These are phyloP conservation scores for Pseudanteris insignis DNA, from an alignment of 2,888 invertebrate species.

Conservation along the genomic window DNA sequence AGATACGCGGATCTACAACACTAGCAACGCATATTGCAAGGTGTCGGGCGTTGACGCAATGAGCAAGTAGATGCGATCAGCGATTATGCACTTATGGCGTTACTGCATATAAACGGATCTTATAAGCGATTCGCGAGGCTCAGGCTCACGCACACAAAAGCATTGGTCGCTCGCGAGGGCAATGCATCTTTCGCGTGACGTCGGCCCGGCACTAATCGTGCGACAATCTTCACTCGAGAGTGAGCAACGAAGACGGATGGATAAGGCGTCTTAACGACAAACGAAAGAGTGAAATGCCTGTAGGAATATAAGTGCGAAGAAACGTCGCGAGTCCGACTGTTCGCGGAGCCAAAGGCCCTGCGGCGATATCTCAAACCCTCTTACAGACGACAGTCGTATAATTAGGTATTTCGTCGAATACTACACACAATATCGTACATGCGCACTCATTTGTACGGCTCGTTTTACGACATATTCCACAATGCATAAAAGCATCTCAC, in stretches of 20 bases:
- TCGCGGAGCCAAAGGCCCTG: slow-evolving; percentile 45
- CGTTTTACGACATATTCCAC: slow-evolving; percentile 41
- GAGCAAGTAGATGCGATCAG: slow-evolving; percentile 66
- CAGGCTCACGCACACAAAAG: slow-evolving; percentile 35
- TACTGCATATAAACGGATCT: slow-evolving; percentile 60
- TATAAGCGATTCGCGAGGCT: slow-evolving; percentile 47
- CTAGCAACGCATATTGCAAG: slow-evolving; percentile 55
- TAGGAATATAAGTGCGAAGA: slow-evolving; percentile 38
- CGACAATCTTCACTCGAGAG: slow-evolving; percentile 63
- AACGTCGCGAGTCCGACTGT: slow-evolving; percentile 51
- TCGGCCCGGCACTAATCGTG: slow-evolving; percentile 65
- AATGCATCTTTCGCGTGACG: slow-evolving; percentile 66
- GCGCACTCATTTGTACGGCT: slow-evolving; percentile 54
- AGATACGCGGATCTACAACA: slow-evolving; percentile 52
- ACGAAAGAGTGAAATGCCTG: slow-evolving; percentile 16
- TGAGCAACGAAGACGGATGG: slow-evolving; percentile 27
- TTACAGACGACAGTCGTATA: slow-evolving; percentile 65
- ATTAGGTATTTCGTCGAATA: slow-evolving; percentile 61
- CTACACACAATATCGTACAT: slow-evolving; percentile 54
- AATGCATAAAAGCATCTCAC: slow-evolving; percentile 33
- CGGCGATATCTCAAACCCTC: slow-evolving; percentile 52
- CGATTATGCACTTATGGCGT: slow-evolving; percentile 66
- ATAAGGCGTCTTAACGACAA: slow-evolving; percentile 11
- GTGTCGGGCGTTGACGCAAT: slow-evolving; percentile 63
- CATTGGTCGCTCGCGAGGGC: slow-evolving; percentile 54